These are phyloP conservation scores for Cheilosia pagana DNA, from an alignment of 2,888 invertebrate genomes.

Conservation along the genomic window DNA sequence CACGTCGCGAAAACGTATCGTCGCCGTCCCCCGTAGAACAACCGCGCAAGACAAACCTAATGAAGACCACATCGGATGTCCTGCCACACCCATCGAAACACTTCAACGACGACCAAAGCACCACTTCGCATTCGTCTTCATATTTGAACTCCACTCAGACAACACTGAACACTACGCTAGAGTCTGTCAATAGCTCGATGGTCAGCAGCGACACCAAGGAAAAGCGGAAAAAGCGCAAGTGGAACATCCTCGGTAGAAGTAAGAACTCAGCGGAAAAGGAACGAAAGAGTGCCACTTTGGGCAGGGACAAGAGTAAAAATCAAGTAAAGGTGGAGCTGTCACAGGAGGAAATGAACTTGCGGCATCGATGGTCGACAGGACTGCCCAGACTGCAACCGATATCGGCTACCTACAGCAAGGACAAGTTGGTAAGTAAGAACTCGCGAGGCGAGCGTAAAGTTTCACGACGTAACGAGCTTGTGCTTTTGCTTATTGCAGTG, in stretches of 20 bases:
- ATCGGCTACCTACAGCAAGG: constrained; percentile 91
- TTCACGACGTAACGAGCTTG: not conserved
- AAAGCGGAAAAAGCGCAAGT: constrained; percentile 86
- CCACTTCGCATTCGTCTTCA: constrained; percentile 79
- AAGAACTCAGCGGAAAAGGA: constrained; percentile 84
- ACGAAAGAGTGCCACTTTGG: constrained; percentile 88
- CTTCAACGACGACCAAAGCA: constrained; percentile 77
- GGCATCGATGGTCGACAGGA: constrained; percentile 89
- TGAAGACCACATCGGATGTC: constrained; percentile 79
- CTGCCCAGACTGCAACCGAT: constrained; percentile 88
- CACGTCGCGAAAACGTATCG: constrained; percentile 77
- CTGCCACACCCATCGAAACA: constrained; percentile 76
- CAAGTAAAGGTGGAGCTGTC: constrained; percentile 81
- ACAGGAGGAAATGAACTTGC: constrained; percentile 84
- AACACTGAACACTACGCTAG: constrained; percentile 83
- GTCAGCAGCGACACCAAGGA: constrained; percentile 84
- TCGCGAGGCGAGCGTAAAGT: not conserved
- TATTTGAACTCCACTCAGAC: constrained; percentile 78
- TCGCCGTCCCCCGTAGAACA: constrained; percentile 78
- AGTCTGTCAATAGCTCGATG: constrained; percentile 79
- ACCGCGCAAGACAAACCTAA: constrained; percentile 78
- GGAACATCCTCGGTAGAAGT: constrained; percentile 88
- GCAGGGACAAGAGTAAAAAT: constrained; percentile 86
- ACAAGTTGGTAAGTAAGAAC: constrained; percentile 87
- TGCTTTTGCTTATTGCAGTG: constrained; percentile 84